Percentiles rank a stretch among this genome's conserved stretches.
Evolutionary conservation across 2,113 vertebrate genomes (phyloP).

Genomic region (Hemiscyllium ocellatum): DNA sequence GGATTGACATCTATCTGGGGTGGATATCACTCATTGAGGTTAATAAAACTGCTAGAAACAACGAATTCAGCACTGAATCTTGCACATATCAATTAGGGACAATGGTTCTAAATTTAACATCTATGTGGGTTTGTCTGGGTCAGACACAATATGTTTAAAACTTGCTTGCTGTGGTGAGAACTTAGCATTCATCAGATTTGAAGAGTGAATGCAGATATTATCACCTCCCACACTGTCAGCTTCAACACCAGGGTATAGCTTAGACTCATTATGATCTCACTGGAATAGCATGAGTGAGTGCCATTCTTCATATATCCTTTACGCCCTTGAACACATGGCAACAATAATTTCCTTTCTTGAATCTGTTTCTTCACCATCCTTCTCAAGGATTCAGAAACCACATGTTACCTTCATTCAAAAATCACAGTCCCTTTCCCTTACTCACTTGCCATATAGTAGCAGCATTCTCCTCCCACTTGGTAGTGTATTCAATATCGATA

Average conservation of each 20-base stretch:
- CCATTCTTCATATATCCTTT: neutral
- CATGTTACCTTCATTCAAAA: neutral
- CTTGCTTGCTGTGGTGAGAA: neutral
- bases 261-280: neutral
- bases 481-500: neutral
- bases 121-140: neutral
- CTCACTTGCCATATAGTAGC: neutral
- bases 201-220: neutral
- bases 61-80: neutral
- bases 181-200: neutral
- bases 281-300: neutral
- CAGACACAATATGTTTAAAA: neutral
- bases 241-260: neutral
- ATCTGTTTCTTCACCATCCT: neutral
- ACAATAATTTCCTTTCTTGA: neutral
- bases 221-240: neutral
- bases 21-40: neutral
- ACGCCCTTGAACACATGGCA: neutral
- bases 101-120: neutral
- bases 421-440: neutral
- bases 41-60: neutral
- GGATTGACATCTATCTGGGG: neutral
- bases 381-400: neutral
- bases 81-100: neutral
- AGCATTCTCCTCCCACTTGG: neutral